These are phyloP conservation scores for Xestia xanthographa DNA, from an alignment of 2,888 invertebrate species.

Conservation along the genomic window DNA sequence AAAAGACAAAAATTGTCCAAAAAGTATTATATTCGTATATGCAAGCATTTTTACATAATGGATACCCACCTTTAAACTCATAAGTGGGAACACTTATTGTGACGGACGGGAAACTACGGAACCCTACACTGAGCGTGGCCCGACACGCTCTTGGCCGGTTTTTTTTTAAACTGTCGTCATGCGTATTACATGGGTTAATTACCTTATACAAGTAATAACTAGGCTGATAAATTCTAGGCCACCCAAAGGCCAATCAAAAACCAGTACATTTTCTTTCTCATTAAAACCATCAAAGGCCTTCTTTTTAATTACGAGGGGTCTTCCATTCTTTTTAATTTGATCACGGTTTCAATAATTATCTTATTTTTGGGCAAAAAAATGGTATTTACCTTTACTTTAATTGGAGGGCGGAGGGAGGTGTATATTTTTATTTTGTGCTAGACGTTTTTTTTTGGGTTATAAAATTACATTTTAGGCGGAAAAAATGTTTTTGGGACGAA, in stretches of 20 bases:
- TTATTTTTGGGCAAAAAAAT: constrained; percentile 39
- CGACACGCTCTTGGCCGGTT: too few relatives aligned
- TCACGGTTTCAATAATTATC: constrained; percentile 37
- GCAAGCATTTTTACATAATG: too few relatives aligned
- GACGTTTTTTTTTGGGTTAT: constrained; percentile 3
- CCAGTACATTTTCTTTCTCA: constrained; percentile 41
- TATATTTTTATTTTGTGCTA: background rate
- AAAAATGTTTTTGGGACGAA: background rate
- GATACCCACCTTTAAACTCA: too few relatives aligned
- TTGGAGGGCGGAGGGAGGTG: background rate
- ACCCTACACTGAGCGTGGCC: too few relatives aligned
- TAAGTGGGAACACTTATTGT: too few relatives aligned
- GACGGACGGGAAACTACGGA: too few relatives aligned
- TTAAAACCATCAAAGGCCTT: constrained; percentile 29
- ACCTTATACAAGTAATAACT: background rate
- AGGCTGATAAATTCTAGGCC: background rate
- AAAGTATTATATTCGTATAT: too few relatives aligned
- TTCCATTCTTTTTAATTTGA: constrained; percentile 60
- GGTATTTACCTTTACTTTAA: constrained; percentile 45
- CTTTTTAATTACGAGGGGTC: constrained; percentile 56
- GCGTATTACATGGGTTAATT: background rate
- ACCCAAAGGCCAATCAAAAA: constrained; percentile 5
- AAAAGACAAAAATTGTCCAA: too few relatives aligned
- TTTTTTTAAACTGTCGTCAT: too few relatives aligned
- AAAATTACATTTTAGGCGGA: background rate